Base-by-base conservation (phyloP, 1,140 invertebrate species). In the Coenobita brevimanus region DNA sequence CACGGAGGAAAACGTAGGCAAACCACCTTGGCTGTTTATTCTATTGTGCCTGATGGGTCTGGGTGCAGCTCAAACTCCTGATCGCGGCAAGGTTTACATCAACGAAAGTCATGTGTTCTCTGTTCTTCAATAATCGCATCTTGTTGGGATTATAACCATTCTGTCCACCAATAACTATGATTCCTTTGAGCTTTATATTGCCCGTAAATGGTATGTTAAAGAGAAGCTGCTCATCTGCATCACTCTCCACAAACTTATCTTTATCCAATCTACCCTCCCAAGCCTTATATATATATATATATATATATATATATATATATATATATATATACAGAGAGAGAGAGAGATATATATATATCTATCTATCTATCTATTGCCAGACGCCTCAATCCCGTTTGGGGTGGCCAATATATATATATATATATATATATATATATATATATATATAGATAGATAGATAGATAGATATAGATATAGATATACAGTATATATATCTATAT, bases 131-230 rank as follows among this genome's bases (percentile, higher is more conserved):
- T 85, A 99, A 91, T 94, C 96, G 96, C 92, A 99, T 95, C 92
- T 94, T 95, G 36, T 95, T 94, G 10, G 98, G 98, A 94, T 98
- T 97, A 60, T 94, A 94, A 85, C 96, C 95, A 91, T 96, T 95
- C 92, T 98, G 95, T 91, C 96, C 97, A 27, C 97, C 98, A 91
- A 96, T 95, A 67, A 99, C 93, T 91, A 98, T 97, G 64, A 99
- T 95, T 30, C 97, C 97, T 93, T 98, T 99, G 64, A 99, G 93
- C 93, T 99, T 99, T 0, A 99, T 94, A 94, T 97, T 97, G 30
- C 97, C 98, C 64, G 97, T 97, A 92, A 99, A 99, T 83, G 98
- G 98, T 91, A 99, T 97, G 92, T 98, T 98, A 92, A 99, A 98
- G 0, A 99, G 93, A 4, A 99, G 93, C 93, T 99, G 98, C 93